A percentile compares a stretch with the other conserved stretches of the same genome.
Conservation (phyloP, 2,888 invertebrate species). For the Pelosia muscerda region DNA sequence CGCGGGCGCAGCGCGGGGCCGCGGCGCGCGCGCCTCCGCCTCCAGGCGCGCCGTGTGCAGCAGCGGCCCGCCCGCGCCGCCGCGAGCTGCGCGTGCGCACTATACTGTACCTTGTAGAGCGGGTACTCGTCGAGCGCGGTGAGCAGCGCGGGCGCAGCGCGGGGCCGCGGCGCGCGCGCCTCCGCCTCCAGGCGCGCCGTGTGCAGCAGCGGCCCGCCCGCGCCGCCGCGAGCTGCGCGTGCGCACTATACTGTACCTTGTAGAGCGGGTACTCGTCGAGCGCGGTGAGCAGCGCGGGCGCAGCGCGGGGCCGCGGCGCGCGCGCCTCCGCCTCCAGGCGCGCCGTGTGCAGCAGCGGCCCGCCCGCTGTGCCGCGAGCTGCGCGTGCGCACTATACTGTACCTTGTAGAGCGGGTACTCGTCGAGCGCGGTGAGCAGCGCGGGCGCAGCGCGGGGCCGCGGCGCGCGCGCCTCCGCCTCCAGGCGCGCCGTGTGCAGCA, state of each 20-base stretch:
- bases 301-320: slow-evolving; percentile 44
- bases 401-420: too few species aligned
- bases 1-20: slow-evolving; percentile 44
- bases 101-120: slow-evolving; percentile 60
- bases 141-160: slow-evolving; percentile 46
- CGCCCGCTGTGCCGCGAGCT: too few species aligned
- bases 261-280: slow-evolving; percentile 32
- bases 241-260: too few species aligned
- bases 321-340: slow-evolving; percentile 20
- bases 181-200: slow-evolving; percentile 30
- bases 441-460: too few species aligned
- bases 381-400: too few species aligned
- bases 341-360: too few species aligned
- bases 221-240: slow-evolving; percentile 49
- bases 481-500: too few species aligned
- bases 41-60: slow-evolving; percentile 28
- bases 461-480: too few species aligned
- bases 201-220: slow-evolving; percentile 46
- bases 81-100: neutral
- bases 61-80: too few species aligned
- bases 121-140: slow-evolving; percentile 48
- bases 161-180: slow-evolving; percentile 38
- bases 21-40: too few species aligned
- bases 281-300: slow-evolving; percentile 43
- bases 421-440: too few species aligned